Base-by-base conservation (phyloP, 2,113 vertebrate species). In the Eubucco bourcierii region DNA sequence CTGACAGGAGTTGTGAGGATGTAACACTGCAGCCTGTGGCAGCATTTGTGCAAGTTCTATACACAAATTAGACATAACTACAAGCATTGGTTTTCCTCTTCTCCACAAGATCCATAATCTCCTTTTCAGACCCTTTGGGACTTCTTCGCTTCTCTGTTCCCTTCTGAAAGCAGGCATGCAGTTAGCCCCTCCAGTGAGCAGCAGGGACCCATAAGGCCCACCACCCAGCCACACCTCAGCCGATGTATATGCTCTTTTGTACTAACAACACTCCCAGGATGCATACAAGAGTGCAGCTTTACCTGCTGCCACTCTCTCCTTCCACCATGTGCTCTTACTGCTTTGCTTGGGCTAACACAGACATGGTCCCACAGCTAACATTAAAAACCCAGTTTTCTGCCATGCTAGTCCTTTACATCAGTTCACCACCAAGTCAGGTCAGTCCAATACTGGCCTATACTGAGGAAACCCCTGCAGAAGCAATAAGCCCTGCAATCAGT, bases 311-410 rank as follows among this genome's bases (percentile, higher is more conserved):
- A n/a, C 12, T 29, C n/a, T 24, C 33, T 74, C 33, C 16, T 61
- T 34, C 53, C 4, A 1, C 20, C 37, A 5, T 1, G 0, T 27
- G 33, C 21, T 84, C 39, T 64, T 70, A n/a, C 11, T 0, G 0
- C 25, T 16, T 37, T 14, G 2, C 66, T 7, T 23, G 9, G 67
- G 72, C 53, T 58, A 37, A 59, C 0, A 0, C 0, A 1, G 68
- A 28, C 37, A 79, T 20, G 16, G 73, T 37, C 44, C 50, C 37
- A 39, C 23, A 23, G 53, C 71, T 64, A 73, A 46, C 4, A 72
- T 24, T 52, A 85, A 84, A 76, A 58, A 11, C 7, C 17, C 29
- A 23, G 0, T 6, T 56, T 89, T 60, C 37, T 84, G 61, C 33
- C 24, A 15, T 4, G 6, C 31, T 34, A 16, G 18, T 29, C 18